phyloP scores from a whole-genome alignment of 2,888 invertebrate genomes.

The Diploptera punctata region DNA sequence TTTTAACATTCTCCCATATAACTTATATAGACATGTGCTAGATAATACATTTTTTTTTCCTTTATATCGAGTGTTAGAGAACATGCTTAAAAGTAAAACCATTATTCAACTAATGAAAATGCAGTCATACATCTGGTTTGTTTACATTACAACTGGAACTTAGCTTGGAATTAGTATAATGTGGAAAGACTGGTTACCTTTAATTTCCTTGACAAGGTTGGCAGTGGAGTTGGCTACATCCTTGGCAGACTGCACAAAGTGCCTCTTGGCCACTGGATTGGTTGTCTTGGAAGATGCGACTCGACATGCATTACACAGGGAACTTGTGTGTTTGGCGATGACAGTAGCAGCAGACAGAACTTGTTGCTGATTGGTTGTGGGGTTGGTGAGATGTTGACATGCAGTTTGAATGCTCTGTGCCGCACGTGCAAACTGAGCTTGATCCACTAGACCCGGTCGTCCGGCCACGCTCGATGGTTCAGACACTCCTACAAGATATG shows the following conservation, averaged over 20 bases:
- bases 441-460: constrained; percentile 86
- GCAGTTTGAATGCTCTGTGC: constrained; percentile 90
- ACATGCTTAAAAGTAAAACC: no score
- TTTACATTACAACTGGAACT: no score
- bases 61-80: no score
- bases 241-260: constrained; percentile 97
- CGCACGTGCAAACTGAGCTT: constrained; percentile 85
- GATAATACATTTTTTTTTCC: no score
- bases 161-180: no score
- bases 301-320: constrained; percentile 94
- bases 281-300: constrained; percentile 89
- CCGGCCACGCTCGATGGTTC: constrained; percentile 91
- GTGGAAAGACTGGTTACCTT: constrained; percentile 59
- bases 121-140: no score
- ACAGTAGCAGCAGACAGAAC: constrained; percentile 90
- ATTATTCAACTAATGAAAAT: no score
- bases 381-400: constrained; percentile 77
- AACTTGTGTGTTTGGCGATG: constrained; percentile 95
- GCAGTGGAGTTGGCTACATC: constrained; percentile 97
- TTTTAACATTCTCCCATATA: no score
- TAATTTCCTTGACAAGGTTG: constrained; percentile 92
- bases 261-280: constrained; percentile 91
- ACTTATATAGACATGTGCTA: no score
- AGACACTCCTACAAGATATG: constrained; percentile 93
- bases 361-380: constrained; percentile 78